These are phyloP conservation scores for Propithecus coquereli DNA, from an alignment of 2,113 vertebrate genomes.

Conservation along the genomic window DNA sequence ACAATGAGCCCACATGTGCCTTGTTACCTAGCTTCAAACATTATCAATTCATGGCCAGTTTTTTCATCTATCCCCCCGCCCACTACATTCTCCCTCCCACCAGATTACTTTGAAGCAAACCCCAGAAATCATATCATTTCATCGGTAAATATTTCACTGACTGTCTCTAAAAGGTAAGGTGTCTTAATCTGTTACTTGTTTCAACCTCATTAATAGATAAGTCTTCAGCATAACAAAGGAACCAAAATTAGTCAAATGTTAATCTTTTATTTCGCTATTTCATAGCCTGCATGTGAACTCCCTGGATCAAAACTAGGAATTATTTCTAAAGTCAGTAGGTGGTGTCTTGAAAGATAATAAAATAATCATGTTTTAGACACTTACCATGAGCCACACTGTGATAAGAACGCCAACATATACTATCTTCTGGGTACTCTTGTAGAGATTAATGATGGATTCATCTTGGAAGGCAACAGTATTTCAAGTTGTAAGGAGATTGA, in stretches of 20 bases:
- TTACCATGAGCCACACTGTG: not conserved
- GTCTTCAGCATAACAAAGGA: slow-evolving; percentile 19
- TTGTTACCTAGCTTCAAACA: not conserved
- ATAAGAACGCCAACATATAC: not conserved
- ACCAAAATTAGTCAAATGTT: slow-evolving; percentile 17
- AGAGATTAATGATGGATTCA: not conserved
- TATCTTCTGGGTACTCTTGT: not conserved
- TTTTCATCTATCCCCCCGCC: not conserved
- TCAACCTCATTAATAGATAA: not conserved
- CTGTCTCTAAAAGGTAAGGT: slow-evolving; percentile 10
- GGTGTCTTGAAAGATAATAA: not conserved
- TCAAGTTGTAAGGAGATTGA: not conserved
- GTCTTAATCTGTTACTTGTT: slow-evolving; percentile 34
- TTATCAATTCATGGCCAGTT: not conserved
- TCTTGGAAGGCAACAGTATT: not conserved
- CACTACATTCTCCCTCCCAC: not conserved
- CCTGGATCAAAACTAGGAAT: not conserved
- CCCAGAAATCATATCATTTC: slow-evolving; percentile 21
- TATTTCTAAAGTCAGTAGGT: not conserved
- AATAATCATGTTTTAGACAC: not conserved
- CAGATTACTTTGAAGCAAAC: not conserved
- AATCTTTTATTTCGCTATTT: not conserved
- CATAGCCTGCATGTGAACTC: not conserved
- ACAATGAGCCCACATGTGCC: not conserved
- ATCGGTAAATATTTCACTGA: slow-evolving; percentile 16